A percentile compares a stretch with the other conserved stretches of the same genome.
phyloP scores from a whole-genome alignment of 1,140 invertebrate species.

The Rhopalosiphum padi region DNA sequence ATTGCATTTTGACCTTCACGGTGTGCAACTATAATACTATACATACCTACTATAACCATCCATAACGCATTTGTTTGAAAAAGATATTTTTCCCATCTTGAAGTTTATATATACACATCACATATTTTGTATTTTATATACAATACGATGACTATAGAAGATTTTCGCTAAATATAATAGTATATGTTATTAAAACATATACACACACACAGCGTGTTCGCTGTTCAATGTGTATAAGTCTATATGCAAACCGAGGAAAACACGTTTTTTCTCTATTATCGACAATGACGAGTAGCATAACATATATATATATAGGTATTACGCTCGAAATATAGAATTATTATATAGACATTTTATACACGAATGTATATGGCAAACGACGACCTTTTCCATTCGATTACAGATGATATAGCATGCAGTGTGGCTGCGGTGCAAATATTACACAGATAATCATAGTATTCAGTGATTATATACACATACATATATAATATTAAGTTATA shows the following conservation, averaged over 20 bases:
- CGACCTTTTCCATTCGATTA: not conserved
- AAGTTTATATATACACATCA: not conserved
- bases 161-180: not conserved
- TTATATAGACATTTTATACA: not conserved
- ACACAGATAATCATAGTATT: not conserved
- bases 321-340: not conserved
- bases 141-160: not conserved
- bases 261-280: not conserved
- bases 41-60: not conserved
- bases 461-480: not conserved
- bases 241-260: not conserved
- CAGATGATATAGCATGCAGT: not conserved
- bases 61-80: constrained; percentile 10
- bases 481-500: not conserved
- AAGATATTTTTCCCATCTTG: not conserved
- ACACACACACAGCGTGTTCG: not conserved
- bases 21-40: not conserved
- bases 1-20: constrained; percentile 22
- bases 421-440: not conserved
- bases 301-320: not conserved
- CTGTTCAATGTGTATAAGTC: not conserved
- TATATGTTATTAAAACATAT: no score
- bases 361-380: not conserved
- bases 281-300: not conserved
- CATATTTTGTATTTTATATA: not conserved